phyloP scores from a whole-genome alignment of 1,140 invertebrate species.

The Manduca sexta region DNA sequence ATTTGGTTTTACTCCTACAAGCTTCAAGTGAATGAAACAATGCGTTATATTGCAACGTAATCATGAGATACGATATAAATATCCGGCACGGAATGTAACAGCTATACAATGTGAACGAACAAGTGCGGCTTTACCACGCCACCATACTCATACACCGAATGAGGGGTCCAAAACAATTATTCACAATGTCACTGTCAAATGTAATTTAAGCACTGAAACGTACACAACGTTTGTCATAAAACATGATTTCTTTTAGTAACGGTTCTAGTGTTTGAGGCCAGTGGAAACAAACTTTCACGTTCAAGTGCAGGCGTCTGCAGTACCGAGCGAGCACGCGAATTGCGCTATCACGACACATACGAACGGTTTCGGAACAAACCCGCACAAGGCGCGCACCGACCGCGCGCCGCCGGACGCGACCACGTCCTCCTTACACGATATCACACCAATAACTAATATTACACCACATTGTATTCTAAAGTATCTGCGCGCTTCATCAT shows the following conservation, averaged over 20 bases:
- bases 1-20: background rate
- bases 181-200: constrained; percentile 12
- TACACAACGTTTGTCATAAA: constrained; percentile 25
- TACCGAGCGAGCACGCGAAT: constrained; percentile 34
- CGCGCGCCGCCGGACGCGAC: background rate
- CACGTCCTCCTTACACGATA: constrained; percentile 45
- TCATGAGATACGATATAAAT: no score
- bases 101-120: no score
- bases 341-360: constrained; percentile 28
- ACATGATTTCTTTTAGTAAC: constrained; percentile 60
- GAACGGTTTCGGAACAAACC: constrained; percentile 19
- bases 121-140: no score
- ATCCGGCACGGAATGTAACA: no score
- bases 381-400: constrained; percentile 10
- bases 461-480: background rate
- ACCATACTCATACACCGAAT: background rate
- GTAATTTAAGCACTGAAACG: constrained; percentile 16
- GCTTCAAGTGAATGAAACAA: background rate
- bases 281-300: constrained; percentile 67
- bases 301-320: constrained; percentile 52
- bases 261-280: constrained; percentile 60
- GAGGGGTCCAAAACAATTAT: background rate
- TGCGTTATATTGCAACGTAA: no score
- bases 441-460: constrained; percentile 38
- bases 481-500: background rate